Conservation (phyloP, 2,797 vertebrate genomes). For the Numenius phaeopus region DNA sequence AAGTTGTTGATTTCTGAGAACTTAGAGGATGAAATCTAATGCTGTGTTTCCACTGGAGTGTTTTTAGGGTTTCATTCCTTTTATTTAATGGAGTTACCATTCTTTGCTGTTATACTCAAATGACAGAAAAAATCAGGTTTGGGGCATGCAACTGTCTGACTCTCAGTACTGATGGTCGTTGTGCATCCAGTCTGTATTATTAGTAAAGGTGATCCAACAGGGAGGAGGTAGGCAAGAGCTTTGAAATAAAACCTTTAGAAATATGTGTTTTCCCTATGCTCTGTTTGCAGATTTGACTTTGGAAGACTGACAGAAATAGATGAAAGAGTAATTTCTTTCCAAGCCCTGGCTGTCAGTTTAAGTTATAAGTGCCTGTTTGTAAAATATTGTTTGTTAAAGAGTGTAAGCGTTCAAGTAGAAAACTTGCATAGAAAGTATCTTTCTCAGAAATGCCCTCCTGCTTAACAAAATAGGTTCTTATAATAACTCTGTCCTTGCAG, state of each 20-base stretch:
- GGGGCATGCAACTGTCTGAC: neutral
- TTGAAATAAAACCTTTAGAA: neutral
- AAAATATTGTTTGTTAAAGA: constrained; percentile 8
- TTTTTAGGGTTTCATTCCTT: neutral
- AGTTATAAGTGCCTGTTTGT: neutral
- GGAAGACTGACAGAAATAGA: neutral
- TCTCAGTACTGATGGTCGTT: neutral
- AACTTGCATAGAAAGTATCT: neutral
- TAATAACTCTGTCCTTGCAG: neutral
- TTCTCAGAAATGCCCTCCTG: neutral
- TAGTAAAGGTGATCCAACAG: neutral
- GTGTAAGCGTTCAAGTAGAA: constrained; percentile 10
- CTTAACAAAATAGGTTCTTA: neutral
- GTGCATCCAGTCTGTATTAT: neutral
- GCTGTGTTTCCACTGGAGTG: neutral
- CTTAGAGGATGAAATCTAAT: neutral
- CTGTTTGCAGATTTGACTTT: neutral
- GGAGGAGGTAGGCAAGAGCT: neutral
- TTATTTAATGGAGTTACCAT: neutral
- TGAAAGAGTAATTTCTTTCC: constrained; percentile 3
- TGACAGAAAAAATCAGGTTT: neutral
- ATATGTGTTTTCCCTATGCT: neutral
- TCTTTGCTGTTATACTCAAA: neutral
- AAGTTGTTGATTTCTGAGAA: constrained; percentile 2
- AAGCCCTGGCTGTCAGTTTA: neutral